Evolutionary conservation across 2,113 vertebrate species (phyloP), one percentile per base, ranked within the genome.

Genomic region (Cavia porcellus): DNA sequence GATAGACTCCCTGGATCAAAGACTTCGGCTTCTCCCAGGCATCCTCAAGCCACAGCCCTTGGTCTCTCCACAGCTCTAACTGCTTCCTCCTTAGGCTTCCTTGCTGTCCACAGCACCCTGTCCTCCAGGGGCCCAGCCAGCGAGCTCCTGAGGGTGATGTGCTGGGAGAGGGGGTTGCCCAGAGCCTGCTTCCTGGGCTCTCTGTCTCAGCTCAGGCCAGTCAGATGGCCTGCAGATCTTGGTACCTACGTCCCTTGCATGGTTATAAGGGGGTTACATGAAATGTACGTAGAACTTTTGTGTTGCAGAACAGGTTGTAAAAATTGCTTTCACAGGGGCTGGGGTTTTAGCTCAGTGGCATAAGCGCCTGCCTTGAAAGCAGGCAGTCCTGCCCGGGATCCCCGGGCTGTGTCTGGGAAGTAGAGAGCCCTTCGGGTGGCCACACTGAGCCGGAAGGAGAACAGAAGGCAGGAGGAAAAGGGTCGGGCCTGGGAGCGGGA

Each of bases 401-500:
- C 92, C 28, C 85, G 68, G 19, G 98, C 98, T 7, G 97, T 98
- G 93, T 95, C 93, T 32, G 97, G 90, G 35, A 90, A 8, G 30
- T 89, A 96, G 42, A 83, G 97, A 79, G 70, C 57, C 0, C 97
- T 96, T 84, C 94, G 94, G 50, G 64, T 95, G 59, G 75, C 92
- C 8, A 96, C 97, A 0, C 89, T 98, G 70, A 97, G 84, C 38
- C 82, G 62, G 30, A 97, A 70, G 42, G 93, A 97, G 66, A 81
- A 77, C 35, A 96, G 84, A 59, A 97, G 87, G 52, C 88, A 52
- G 19, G 96, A 97, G 64, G 98, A 98, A 62, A 98, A 96, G 74
- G 97, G 97, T 45, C 97, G 88, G 80, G 96, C 96, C 62, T 99
- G 98, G 99, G 99, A 99, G 85, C 96, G 98, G 61, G 90, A 98